Evolutionary conservation across 2,888 invertebrate genomes (phyloP).

Genomic region (Andrena camellia): DNA sequence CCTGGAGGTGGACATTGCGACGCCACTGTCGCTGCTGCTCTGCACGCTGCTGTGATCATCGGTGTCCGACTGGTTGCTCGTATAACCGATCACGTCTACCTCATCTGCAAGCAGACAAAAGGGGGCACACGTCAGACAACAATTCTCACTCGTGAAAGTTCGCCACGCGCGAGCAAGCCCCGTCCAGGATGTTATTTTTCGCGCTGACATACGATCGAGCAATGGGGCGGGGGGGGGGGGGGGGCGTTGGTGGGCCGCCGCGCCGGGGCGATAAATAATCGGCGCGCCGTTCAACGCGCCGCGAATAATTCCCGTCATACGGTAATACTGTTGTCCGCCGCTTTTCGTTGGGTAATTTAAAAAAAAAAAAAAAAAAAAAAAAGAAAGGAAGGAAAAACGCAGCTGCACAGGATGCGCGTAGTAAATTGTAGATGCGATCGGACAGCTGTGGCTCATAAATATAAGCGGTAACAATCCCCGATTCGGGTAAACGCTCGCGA

Average conservation of each 20-base stretch:
- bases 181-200: background rate
- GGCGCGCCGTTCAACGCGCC: background rate
- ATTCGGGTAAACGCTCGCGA: conserved; percentile 42
- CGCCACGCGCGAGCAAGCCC: background rate
- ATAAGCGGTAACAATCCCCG: conserved; percentile 59
- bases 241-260: background rate
- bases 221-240: background rate
- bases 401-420: conserved; percentile 55
- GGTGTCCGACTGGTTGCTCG: conserved; percentile 93
- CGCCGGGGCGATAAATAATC: conserved; percentile 8
- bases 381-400: conserved; percentile 29
- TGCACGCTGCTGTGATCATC: conserved; percentile 93
- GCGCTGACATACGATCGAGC: background rate
- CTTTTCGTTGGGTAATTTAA: conserved; percentile 56
- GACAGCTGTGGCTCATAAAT: conserved; percentile 67
- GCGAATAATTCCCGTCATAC: conserved; percentile 42
- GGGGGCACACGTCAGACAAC: background rate
- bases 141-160: background rate
- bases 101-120: conserved; percentile 88
- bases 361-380: conserved; percentile 12
- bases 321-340: conserved; percentile 25
- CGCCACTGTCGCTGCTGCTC: conserved; percentile 92
- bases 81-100: conserved; percentile 94
- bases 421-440: conserved; percentile 63
- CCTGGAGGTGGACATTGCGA: conserved; percentile 89